phyloP scores from a whole-genome alignment of 2,113 vertebrate genomes.

The Pandion haliaetus region DNA sequence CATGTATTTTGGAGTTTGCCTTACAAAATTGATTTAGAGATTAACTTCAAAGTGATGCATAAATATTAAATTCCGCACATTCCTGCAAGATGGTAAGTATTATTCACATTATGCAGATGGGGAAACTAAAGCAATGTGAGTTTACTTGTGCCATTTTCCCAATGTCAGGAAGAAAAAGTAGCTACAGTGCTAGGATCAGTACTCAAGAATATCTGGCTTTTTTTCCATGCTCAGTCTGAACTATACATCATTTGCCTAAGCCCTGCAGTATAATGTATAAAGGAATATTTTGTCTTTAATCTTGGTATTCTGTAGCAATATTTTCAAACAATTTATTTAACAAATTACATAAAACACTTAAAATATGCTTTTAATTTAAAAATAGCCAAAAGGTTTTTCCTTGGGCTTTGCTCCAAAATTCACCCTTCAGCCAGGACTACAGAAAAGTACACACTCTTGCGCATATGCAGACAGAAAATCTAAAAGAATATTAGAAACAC shows the following conservation, averaged over 20 bases:
- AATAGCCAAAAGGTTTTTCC: neutral
- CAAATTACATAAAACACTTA: neutral
- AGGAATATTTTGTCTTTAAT: neutral
- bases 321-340: constrained; percentile 20
- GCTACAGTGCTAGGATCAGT: neutral
- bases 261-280: neutral
- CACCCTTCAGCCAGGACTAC: neutral
- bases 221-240: neutral
- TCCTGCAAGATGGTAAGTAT: neutral
- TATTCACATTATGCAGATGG: neutral
- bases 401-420: constrained; percentile 24
- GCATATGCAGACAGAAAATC: constrained; percentile 14
- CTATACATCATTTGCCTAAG: neutral
- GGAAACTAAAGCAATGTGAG: neutral
- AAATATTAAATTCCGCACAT: constrained; percentile 7
- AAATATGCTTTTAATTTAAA: constrained; percentile 11
- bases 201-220: neutral
- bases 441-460: neutral
- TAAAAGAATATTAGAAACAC: constrained; percentile 46
- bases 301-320: neutral
- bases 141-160: neutral
- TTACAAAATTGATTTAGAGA: neutral
- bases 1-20: neutral
- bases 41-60: neutral
- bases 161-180: neutral